Conservation (phyloP, 2,797 vertebrate species). For the Triplophysa bombifrons region DNA sequence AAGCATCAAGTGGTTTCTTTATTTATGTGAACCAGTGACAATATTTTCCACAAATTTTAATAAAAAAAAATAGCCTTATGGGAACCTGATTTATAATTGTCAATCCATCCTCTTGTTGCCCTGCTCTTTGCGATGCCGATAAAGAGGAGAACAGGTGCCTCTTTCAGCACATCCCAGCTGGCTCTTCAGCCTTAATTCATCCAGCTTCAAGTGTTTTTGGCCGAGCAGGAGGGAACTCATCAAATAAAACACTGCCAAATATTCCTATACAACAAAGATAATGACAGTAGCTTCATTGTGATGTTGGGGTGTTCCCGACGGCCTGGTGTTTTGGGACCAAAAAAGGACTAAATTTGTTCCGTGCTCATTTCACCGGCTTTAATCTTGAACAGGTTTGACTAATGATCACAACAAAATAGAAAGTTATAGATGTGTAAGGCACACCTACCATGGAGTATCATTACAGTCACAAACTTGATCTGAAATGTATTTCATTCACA, state of each 20-base stretch:
- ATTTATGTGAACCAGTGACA: background rate
- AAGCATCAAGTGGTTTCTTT: background rate
- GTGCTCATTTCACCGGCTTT: background rate
- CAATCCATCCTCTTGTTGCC: conserved; percentile 16
- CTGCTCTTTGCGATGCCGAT: conserved; percentile 10
- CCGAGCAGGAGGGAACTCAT: conserved; percentile 33
- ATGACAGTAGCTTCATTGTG: conserved; percentile 31
- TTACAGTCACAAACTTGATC: background rate
- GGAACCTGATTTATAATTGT: conserved; percentile 27
- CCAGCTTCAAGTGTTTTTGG: conserved; percentile 45
- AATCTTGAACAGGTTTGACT: background rate
- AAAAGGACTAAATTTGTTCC: background rate
- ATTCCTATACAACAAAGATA: conserved; percentile 64
- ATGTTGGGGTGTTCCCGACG: background rate
- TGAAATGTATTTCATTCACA: conserved; percentile 5
- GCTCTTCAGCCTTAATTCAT: conserved; percentile 49
- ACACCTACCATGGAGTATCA: background rate
- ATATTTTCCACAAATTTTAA: no score
- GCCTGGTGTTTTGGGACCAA: background rate
- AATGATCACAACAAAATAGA: background rate
- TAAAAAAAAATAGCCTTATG: background rate
- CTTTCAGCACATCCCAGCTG: conserved; percentile 49
- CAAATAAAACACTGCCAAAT: conserved; percentile 62
- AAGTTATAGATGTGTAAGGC: background rate
- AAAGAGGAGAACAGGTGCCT: conserved; percentile 51